Evolutionary conservation across 2,888 invertebrate species (phyloP).

Genomic region (Folsomia manolachei): DNA sequence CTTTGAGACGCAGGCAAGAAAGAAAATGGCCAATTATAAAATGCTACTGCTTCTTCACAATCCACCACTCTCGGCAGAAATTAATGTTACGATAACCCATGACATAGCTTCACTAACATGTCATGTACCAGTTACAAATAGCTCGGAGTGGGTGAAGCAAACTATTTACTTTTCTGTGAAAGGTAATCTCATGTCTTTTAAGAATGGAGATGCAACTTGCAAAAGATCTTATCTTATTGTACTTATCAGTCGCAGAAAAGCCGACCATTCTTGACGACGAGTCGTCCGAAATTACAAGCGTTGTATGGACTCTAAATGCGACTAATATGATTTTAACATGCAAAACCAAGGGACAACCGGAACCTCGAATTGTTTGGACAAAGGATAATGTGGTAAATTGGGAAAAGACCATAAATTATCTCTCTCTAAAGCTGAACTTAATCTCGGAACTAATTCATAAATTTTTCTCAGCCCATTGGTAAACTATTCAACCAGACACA

Average conservation of each 20-base stretch:
- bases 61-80: neutral
- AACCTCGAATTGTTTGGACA: slow-evolving; percentile 7
- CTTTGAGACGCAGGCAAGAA: neutral
- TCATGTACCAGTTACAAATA: slow-evolving; percentile 21
- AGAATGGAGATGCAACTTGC: no score
- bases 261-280: neutral
- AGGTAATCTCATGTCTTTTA: no score
- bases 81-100: slow-evolving; percentile 3
- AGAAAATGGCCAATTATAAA: no score
- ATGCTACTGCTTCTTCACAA: neutral
- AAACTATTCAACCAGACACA: neutral
- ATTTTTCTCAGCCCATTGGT: neutral
- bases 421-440: no score
- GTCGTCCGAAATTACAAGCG: neutral
- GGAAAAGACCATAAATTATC: no score
- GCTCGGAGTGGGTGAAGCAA: slow-evolving; percentile 20
- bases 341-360: slow-evolving; percentile 11
- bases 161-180: slow-evolving; percentile 11
- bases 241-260: neutral
- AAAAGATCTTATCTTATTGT: no score
- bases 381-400: slow-evolving; percentile 15
- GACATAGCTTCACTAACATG: slow-evolving; percentile 14
- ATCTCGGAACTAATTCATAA: neutral
- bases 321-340: slow-evolving; percentile 3
- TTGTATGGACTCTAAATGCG: slow-evolving; percentile 16